Conservation (phyloP, 2,797 vertebrate genomes). For the Dallia pectoralis region DNA sequence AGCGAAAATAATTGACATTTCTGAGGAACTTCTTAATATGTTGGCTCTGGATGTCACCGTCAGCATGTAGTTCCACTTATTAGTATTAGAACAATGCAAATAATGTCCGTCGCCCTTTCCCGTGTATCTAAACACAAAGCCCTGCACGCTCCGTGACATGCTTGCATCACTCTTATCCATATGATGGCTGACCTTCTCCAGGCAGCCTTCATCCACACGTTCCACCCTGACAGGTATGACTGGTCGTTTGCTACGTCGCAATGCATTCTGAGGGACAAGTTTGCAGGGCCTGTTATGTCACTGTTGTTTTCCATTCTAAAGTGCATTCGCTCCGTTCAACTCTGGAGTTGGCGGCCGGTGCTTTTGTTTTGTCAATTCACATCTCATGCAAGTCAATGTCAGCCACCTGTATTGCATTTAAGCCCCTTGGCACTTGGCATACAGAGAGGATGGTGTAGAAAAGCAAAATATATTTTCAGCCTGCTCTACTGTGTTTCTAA, state of each 20-base stretch:
- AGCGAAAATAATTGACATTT: neutral
- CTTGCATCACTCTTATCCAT: constrained; percentile 23
- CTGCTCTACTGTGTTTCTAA: neutral
- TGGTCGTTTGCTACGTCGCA: constrained; percentile 44
- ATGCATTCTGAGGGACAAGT: constrained; percentile 59
- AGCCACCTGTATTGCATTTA: constrained; percentile 28
- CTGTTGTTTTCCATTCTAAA: constrained; percentile 32
- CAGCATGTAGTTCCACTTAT: neutral
- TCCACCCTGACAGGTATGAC: constrained; percentile 37
- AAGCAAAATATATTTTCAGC: constrained; percentile 17
- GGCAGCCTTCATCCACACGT: constrained; percentile 14
- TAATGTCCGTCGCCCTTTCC: neutral
- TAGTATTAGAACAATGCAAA: neutral
- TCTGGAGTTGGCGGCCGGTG: constrained; percentile 36
- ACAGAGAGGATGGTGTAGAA: neutral
- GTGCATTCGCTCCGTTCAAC: constrained; percentile 15
- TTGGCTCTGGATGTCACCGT: neutral
- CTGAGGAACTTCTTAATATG: neutral
- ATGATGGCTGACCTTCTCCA: constrained; percentile 55
- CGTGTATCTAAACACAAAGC: constrained; percentile 1
- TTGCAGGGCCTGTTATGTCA: constrained; percentile 35
- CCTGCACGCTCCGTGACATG: neutral
- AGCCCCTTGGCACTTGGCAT: constrained; percentile 29
- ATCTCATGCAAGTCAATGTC: constrained; percentile 55
- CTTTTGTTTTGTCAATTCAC: constrained; percentile 50